A percentile compares a stretch with the other conserved stretches of the same genome.
These are phyloP conservation scores for Excalfactoria chinensis DNA, from an alignment of 2,113 vertebrate species.

Conservation along the genomic window DNA sequence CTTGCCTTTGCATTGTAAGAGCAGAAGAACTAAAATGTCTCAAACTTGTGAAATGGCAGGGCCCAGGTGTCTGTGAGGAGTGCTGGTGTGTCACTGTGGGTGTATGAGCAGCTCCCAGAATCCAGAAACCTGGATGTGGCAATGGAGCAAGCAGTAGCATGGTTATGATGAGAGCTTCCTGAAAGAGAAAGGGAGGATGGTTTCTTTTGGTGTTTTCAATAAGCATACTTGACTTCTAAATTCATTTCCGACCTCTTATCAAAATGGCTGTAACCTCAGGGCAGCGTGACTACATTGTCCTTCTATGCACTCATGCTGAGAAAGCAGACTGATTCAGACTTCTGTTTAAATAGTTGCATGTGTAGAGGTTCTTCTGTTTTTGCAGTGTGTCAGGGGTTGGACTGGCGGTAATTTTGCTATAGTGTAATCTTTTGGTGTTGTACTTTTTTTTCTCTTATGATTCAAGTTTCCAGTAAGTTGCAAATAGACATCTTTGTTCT, in stretches of 20 bases:
- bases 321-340: conserved; percentile 15
- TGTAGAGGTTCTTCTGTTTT: conserved; percentile 4
- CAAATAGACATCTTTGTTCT: conserved; percentile 36
- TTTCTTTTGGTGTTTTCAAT: neutral
- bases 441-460: neutral
- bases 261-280: conserved; percentile 4
- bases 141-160: neutral
- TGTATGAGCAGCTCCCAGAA: neutral
- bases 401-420: neutral
- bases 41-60: neutral
- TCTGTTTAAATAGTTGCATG: neutral
- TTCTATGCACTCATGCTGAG: neutral
- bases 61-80: neutral
- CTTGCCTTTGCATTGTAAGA: neutral
- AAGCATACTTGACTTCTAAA: neutral
- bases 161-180: neutral
- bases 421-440: neutral
- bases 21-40: neutral
- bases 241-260: neutral
- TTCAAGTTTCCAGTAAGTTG: conserved; percentile 44
- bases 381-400: neutral
- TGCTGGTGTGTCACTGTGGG: neutral
- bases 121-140: neutral
- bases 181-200: neutral
- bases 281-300: neutral